Base-by-base conservation (phyloP, 1,140 invertebrate species). In the Agrypnia vestita region DNA sequence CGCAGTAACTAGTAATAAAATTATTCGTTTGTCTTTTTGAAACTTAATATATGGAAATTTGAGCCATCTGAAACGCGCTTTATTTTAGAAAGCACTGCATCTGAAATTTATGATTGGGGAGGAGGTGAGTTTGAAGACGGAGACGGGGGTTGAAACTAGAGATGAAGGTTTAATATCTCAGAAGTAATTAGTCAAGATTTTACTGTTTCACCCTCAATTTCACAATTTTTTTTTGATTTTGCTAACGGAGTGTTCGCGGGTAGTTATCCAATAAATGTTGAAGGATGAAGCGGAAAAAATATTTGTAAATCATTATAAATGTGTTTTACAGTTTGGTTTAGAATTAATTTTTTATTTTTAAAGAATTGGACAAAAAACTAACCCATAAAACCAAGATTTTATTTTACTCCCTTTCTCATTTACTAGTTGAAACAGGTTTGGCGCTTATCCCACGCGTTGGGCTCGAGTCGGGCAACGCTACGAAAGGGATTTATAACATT, bases 181-280 rank as follows among this genome's bases (percentile, higher is more conserved):
- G 49, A 76, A 46, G 78, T 72, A 80, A 75, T 80, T 80, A 80
- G 78, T 80, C 21, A 75, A 76, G 78, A 80, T 80, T 80, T 80
- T 72, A 80, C 78, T 80, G 74, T 80, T 78, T 61, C 78, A 46
- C 53, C 61, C 51, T 51, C 43, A 46, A 9, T 79, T 78, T 49
- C 71, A 17, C 19, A 10, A 67, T 12, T 44, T 55, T 44, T 25
- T 47, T 35, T 11, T 44, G 78, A 61, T 21, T 21, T 55, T n/a
- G 4, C 17, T 53, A 13, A 13, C 4, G 13, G 17, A 53, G 51
- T 13, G 17, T 53, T 15, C 51, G 51, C 51, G 12, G 17, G n/a
- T n/a, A n/a, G n/a, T 35, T 35, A 35, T 35, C 25, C 25, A 35
- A 35, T 35, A 35, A 35, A n/a, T n/a, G n/a, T n/a, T n/a, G n/a